Conservation (phyloP, 2,888 invertebrate genomes). For the Strigamia maritima region DNA sequence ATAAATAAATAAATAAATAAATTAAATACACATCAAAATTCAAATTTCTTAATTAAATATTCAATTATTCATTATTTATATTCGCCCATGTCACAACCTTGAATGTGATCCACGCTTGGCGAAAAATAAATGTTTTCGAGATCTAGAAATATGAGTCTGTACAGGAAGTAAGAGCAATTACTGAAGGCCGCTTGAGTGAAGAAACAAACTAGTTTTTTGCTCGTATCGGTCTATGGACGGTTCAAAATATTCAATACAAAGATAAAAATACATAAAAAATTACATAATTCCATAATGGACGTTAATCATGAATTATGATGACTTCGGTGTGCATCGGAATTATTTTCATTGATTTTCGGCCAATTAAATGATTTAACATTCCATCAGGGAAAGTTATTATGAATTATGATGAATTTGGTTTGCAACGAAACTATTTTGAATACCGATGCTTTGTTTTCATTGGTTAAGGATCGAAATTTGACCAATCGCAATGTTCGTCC, state of each 20-base stretch:
- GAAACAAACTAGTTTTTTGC: constrained; percentile 1
- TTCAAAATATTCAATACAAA: too few relatives aligned
- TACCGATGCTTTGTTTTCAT: not conserved
- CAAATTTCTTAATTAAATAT: not conserved
- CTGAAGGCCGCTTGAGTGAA: constrained; percentile 31
- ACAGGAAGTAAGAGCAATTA: constrained; percentile 17
- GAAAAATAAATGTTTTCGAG: not conserved
- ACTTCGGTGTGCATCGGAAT: too few relatives aligned
- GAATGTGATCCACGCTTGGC: not conserved
- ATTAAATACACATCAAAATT: not conserved
- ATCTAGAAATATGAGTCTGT: constrained; percentile 8
- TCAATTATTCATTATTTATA: not conserved
- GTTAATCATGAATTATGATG: too few relatives aligned
- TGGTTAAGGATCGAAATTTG: not conserved
- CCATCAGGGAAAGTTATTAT: too few relatives aligned
- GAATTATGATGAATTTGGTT: too few relatives aligned
- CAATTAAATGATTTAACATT: too few relatives aligned
- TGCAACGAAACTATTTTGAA: too few relatives aligned
- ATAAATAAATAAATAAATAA: not conserved
- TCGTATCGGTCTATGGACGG: not conserved
- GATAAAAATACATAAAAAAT: too few relatives aligned
- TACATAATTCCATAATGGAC: too few relatives aligned
- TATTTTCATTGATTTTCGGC: too few relatives aligned
- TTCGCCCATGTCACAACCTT: not conserved
- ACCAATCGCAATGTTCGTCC: not conserved